phyloP scores from a whole-genome alignment of 1,140 invertebrate genomes.

The Zaprionus lachaisei region DNA sequence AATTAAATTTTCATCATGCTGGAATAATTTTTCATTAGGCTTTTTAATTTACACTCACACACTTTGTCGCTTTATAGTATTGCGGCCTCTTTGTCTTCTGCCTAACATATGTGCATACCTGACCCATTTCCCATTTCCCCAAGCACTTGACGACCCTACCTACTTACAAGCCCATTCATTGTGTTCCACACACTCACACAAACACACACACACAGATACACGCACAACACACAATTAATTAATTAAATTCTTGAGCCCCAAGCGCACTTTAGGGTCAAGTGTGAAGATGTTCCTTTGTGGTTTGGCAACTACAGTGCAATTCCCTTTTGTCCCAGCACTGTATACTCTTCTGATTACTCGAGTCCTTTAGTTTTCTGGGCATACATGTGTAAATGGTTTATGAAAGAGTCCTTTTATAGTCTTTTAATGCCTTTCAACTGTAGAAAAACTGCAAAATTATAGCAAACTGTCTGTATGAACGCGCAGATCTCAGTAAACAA shows the following conservation, averaged over 20 bases:
- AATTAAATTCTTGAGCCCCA: constrained; percentile 75
- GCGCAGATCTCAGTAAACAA: background rate
- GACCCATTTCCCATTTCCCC: constrained; percentile 53
- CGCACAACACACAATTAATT: constrained; percentile 68
- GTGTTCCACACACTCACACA: constrained; percentile 50
- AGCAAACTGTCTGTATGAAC: background rate
- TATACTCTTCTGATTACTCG: constrained; percentile 5
- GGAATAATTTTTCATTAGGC: background rate
- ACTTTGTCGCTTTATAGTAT: background rate
- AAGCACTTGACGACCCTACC: background rate
- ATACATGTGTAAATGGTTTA: too few species aligned
- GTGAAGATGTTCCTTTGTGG: constrained; percentile 65
- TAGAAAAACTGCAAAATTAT: too few species aligned
- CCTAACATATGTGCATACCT: constrained; percentile 23
- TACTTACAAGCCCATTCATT: constrained; percentile 31
- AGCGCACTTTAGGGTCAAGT: constrained; percentile 62
- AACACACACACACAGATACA: background rate
- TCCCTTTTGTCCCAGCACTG: background rate
- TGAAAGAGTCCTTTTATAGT: background rate
- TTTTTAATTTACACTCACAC: background rate
- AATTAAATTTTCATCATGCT: constrained; percentile 3
- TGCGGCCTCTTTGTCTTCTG: background rate
- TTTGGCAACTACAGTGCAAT: constrained; percentile 27
- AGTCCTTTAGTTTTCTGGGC: background rate
- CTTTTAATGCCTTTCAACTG: background rate